Conservation (phyloP, 2,113 vertebrate genomes). For the Nannobrachium achirus region DNA sequence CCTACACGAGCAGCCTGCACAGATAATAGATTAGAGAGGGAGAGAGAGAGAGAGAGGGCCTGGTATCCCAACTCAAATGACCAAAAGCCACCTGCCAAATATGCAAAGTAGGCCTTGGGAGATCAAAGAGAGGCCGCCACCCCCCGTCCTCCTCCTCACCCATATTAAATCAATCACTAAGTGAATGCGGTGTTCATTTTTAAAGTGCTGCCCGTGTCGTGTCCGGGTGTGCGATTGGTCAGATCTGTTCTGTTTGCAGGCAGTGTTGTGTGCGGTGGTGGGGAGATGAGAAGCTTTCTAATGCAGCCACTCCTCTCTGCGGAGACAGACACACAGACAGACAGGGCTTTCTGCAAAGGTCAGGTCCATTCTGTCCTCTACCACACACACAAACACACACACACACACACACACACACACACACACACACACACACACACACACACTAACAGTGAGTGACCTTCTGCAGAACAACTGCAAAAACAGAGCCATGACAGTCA, state of each 20-base stretch:
- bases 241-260: background rate
- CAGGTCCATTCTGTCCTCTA: slow-evolving; percentile 63
- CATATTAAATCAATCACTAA: slow-evolving; percentile 30
- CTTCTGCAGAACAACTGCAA: slow-evolving; percentile 69
- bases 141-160: too few species aligned
- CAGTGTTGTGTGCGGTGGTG: slow-evolving; percentile 13
- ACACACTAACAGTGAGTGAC: slow-evolving; percentile 37
- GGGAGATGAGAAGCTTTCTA: slow-evolving; percentile 57
- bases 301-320: slow-evolving; percentile 50
- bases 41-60: too few species aligned
- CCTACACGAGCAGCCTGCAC: slow-evolving; percentile 22
- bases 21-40: slow-evolving; percentile 47
- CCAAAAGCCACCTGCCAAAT: slow-evolving; percentile 35
- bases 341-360: slow-evolving; percentile 68
- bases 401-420: background rate
- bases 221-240: too few species aligned
- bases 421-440: slow-evolving; percentile 6
- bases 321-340: too few species aligned
- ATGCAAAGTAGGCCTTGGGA: slow-evolving; percentile 24
- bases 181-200: background rate
- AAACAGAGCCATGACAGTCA: slow-evolving; percentile 55
- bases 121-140: slow-evolving; percentile 49
- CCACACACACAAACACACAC: slow-evolving; percentile 27
- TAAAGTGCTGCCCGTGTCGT: background rate
- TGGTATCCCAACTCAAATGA: slow-evolving; percentile 45